Conservation (phyloP, 2,797 vertebrate species). For the Sylvia borin region DNA sequence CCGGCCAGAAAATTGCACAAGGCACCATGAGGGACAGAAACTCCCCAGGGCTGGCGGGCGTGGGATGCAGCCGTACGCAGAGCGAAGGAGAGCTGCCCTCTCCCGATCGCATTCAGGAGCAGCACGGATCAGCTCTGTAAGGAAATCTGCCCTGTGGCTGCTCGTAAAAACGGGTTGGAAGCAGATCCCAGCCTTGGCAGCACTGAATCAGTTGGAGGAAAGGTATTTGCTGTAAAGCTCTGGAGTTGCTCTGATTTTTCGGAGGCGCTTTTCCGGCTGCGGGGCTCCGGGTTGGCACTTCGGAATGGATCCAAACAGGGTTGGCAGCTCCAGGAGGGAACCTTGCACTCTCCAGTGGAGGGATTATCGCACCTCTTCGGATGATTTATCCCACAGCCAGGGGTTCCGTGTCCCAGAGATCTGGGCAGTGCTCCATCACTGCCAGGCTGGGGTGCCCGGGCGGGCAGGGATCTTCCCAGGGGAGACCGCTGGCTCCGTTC, state of each 20-base stretch:
- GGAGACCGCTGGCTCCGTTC: neutral
- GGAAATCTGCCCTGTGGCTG: neutral
- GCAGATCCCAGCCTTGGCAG: neutral
- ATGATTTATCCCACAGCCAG: neutral
- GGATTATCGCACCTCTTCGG: neutral
- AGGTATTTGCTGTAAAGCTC: neutral
- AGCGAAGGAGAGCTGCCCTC: neutral
- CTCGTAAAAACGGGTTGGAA: fast-evolving
- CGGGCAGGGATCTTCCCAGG: neutral
- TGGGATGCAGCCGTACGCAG: fast-evolving
- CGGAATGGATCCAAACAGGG: fast-evolving
- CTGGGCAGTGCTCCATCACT: neutral
- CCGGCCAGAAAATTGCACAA: neutral
- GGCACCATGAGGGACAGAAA: neutral
- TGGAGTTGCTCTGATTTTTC: neutral
- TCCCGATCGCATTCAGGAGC: neutral
- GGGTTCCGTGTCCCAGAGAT: neutral
- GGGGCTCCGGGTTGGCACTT: neutral
- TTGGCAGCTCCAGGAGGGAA: neutral
- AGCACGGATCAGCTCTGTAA: fast-evolving
- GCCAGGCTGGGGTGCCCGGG: fast-evolving
- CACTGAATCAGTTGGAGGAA: fast-evolving
- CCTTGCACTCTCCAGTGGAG: fast-evolving
- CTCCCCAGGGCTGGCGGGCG: fast-evolving
- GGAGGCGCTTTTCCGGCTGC: neutral